Percentiles rank a stretch among this genome's conserved stretches.
Evolutionary conservation across 1,140 invertebrate species (phyloP).

Genomic region (Nylanderia fulva): DNA sequence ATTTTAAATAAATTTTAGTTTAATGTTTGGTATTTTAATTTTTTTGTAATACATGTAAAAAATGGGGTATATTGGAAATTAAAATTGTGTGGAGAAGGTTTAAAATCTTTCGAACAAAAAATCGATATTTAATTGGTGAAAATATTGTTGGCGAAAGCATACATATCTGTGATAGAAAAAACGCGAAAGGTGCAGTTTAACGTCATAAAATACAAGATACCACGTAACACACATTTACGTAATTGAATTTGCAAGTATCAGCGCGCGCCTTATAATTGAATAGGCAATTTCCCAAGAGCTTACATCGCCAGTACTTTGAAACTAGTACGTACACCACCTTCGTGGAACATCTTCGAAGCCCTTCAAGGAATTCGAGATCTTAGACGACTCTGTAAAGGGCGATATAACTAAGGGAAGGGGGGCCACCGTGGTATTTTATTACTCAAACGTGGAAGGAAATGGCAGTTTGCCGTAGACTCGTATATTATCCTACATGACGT

Average conservation of each 20-base stretch:
- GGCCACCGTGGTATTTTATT: slow-evolving; percentile 63
- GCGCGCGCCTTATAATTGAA: slow-evolving; percentile 52
- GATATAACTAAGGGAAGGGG: slow-evolving; percentile 67
- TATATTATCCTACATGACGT: slow-evolving; percentile 54
- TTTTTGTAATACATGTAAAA: slow-evolving; percentile 3
- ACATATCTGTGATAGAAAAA: not conserved
- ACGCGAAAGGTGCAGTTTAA: not conserved
- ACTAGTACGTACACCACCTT: slow-evolving; percentile 50
- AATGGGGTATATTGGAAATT: not conserved
- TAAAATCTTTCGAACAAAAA: not conserved
- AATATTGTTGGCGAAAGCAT: not conserved
- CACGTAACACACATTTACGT: slow-evolving; percentile 34
- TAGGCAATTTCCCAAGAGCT: slow-evolving; percentile 61
- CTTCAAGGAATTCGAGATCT: slow-evolving; percentile 65
- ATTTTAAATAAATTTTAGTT: not conserved
- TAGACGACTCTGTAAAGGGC: slow-evolving; percentile 64
- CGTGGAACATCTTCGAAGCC: slow-evolving; percentile 59
- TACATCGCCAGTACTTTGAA: slow-evolving; percentile 59
- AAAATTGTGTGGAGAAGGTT: not conserved
- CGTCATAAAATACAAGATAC: slow-evolving; percentile 19
- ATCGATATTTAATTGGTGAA: not conserved
- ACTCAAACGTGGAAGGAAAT: slow-evolving; percentile 47
- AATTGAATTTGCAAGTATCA: slow-evolving; percentile 63
- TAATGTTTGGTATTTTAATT: not conserved
- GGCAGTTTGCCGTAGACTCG: slow-evolving; percentile 50